Evolutionary conservation across 2,888 invertebrate species (phyloP), one percentile per base, ranked within the genome.

Genomic region (Drosophila recens): DNA sequence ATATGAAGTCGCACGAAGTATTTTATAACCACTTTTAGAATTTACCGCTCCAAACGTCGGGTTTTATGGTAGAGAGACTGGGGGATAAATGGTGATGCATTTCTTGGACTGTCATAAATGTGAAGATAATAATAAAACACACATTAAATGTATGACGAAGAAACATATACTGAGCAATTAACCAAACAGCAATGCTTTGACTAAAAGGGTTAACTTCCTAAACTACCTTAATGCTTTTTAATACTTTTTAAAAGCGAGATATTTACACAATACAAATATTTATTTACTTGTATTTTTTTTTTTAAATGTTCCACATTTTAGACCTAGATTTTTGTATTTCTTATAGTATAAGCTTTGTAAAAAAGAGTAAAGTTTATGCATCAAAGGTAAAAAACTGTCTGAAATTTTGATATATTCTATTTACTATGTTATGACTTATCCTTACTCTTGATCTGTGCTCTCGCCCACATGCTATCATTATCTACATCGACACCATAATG

Each of bases 21-120:
- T 65, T 74, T 75, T 69, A 75, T 59, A 69, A 70, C 49, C 49
- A 40, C 76, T 65, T 70, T 70, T 43, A 62, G 59, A 75, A 75
- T 75, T 75, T 58, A 75, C 70, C 54, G 62, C 76, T 61, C 5
- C 38, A 40, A 46, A 11, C 38, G 20, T 4, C 34, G 34, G 42
- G 33, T 58, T 45, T 56, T 23, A 20, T 30, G 68, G 3, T 34
- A 13, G n/a, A 17, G 38, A 51, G n/a, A 20, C n/a, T 15, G 49
- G n/a, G 38, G 51, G 27, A n/a, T 15, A 30, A 40, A 9, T 17
- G 38, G 2, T 40, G 38, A 53, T 71, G 64, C 45, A 64, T 61
- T 46, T 61, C 17, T 27, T 17, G 15, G 23, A 23, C 49, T 59
- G 66, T 49, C 57, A 45, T 58, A 58, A 67, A 58, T 64, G 43